A percentile compares a stretch with the other conserved stretches of the same genome.
Conservation (phyloP, 2,888 invertebrate genomes). For the Hydropsyche betteni region DNA sequence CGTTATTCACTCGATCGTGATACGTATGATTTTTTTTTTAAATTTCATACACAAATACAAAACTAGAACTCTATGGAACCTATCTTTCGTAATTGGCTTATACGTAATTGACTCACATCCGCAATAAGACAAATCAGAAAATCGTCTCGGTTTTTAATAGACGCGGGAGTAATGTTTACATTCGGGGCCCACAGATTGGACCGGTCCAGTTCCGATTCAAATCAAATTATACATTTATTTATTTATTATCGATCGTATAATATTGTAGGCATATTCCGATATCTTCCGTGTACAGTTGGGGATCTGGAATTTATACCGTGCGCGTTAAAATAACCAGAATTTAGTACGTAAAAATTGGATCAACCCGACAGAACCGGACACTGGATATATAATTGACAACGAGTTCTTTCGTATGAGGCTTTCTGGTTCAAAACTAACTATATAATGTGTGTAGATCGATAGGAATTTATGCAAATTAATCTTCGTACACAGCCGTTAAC, state of each 20-base stretch:
- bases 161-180: slow-evolving; percentile 12
- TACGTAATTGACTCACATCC: slow-evolving; percentile 18
- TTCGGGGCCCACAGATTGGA: neutral
- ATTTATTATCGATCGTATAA: slow-evolving; percentile 3
- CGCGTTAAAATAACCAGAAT: slow-evolving; percentile 2
- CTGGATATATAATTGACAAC: no score
- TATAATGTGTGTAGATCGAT: no score
- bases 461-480: no score
- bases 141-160: neutral
- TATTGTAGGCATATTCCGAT: neutral
- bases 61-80: no score
- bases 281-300: no score
- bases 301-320: slow-evolving; percentile 3
- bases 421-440: no score
- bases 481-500: no score
- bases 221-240: slow-evolving; percentile 14
- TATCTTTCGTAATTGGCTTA: no score
- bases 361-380: neutral
- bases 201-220: slow-evolving; percentile 20
- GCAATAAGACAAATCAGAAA: slow-evolving; percentile 24
- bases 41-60: no score
- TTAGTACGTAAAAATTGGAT: slow-evolving; percentile 1
- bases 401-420: no score
- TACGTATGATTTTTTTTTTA: no score
- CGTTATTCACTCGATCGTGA: no score